Conservation (phyloP, 2,113 vertebrate genomes). For the Nesogale talazaci region DNA sequence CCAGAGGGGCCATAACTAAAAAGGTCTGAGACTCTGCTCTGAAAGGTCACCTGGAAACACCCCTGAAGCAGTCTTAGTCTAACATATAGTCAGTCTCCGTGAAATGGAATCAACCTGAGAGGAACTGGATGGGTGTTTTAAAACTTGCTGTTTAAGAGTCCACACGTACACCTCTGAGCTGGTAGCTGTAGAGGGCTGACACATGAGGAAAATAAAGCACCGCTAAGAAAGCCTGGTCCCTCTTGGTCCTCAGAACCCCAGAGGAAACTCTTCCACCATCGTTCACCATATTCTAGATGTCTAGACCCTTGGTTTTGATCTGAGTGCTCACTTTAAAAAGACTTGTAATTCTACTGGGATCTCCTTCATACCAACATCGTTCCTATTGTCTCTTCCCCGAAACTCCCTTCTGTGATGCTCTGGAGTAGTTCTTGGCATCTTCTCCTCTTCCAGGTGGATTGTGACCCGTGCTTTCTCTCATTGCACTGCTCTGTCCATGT, state of each 20-base stretch:
- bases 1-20: not conserved
- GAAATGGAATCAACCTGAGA: not conserved
- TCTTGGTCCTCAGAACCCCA: not conserved
- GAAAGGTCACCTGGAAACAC: not conserved
- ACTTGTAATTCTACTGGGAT: not conserved
- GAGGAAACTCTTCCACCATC: not conserved
- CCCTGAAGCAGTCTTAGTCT: not conserved
- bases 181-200: not conserved
- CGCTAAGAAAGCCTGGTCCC: not conserved
- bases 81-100: no score
- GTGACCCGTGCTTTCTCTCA: not conserved
- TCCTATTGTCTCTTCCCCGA: not conserved
- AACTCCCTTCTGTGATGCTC: not conserved
- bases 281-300: not conserved
- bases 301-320: not conserved
- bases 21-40: not conserved
- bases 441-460: not conserved
- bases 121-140: no score
- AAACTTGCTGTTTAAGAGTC: not conserved
- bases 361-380: not conserved
- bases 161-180: not conserved
- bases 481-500: not conserved
- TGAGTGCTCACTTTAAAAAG: not conserved
- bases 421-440: not conserved
- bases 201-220: not conserved